Percentiles rank a stretch among this genome's conserved stretches.
Conservation (phyloP, 2,113 vertebrate genomes). For the Tichodroma muraria region DNA sequence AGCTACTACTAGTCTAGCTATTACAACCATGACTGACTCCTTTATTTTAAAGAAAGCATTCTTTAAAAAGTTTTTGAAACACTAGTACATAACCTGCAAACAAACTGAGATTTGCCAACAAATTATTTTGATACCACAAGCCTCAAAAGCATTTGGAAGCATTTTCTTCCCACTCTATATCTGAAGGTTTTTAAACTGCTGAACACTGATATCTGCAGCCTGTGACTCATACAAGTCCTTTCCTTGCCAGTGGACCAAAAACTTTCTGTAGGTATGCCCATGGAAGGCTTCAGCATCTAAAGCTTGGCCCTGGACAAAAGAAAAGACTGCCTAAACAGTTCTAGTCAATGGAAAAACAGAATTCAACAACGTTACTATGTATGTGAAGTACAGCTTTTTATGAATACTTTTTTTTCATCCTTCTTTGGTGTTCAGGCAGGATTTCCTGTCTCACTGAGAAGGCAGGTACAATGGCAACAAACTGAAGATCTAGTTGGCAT, state of each 20-base stretch:
- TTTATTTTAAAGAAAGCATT: neutral
- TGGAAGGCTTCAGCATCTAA: neutral
- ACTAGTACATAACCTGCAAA: neutral
- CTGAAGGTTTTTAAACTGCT: neutral
- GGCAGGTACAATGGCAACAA: neutral
- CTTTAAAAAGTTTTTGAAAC: neutral
- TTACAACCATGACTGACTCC: neutral
- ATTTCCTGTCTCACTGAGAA: neutral
- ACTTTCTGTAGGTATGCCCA: neutral
- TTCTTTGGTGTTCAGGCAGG: neutral
- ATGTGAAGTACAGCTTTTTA: neutral
- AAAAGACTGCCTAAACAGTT: neutral
- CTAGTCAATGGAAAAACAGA: neutral
- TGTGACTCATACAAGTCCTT: neutral
- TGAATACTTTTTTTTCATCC: neutral
- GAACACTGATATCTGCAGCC: neutral
- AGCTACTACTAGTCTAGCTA: neutral
- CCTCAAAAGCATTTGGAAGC: no score
- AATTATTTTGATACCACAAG: neutral
- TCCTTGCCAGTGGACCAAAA: neutral
- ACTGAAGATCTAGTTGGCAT: neutral
- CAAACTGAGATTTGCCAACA: neutral
- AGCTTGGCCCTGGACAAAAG: neutral
- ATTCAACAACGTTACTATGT: neutral
- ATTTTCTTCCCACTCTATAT: rapidly evolving